Evolutionary conservation across 1,140 invertebrate species (phyloP).

Genomic region (Drusus annulatus): DNA sequence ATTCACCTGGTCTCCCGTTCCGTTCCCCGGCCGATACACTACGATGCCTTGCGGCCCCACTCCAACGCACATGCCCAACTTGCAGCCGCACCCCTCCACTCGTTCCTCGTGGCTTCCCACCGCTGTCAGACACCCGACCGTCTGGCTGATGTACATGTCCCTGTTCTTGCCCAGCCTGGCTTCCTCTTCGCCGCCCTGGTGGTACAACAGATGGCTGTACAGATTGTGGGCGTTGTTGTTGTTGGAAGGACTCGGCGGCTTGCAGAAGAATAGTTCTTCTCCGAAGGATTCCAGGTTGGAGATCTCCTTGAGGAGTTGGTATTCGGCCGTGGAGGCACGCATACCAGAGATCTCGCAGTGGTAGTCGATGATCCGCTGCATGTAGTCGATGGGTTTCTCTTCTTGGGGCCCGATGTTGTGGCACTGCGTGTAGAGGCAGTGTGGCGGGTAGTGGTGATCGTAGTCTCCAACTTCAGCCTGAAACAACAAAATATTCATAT

Average conservation of each 20-base stretch:
- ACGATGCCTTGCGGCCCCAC: constrained; percentile 88
- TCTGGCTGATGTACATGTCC: constrained; percentile 69
- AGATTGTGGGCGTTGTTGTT: constrained; percentile 67
- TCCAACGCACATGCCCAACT: constrained; percentile 73
- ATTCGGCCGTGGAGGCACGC: constrained; percentile 77
- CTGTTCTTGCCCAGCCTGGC: constrained; percentile 66
- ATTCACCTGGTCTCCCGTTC: constrained; percentile 72
- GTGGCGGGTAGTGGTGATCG: constrained; percentile 73
- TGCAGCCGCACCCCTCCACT: constrained; percentile 65
- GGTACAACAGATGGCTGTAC: constrained; percentile 69
- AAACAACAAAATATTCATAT: background rate
- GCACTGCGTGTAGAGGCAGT: constrained; percentile 76
- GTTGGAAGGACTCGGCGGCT: constrained; percentile 67
- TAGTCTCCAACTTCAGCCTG: constrained; percentile 82
- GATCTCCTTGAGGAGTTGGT: constrained; percentile 86
- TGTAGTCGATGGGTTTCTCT: constrained; percentile 76
- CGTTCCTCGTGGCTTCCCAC: constrained; percentile 62
- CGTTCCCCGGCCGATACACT: constrained; percentile 75
- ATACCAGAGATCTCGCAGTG: constrained; percentile 72
- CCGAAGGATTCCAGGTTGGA: constrained; percentile 85
- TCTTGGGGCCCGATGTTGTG: constrained; percentile 74
- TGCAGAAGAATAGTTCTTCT: constrained; percentile 86
- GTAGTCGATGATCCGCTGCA: constrained; percentile 76
- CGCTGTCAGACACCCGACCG: constrained; percentile 67
- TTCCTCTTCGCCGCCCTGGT: constrained; percentile 64